Evolutionary conservation across 2,888 invertebrate genomes (phyloP).

Genomic region (Drosophila trichaetosa): DNA sequence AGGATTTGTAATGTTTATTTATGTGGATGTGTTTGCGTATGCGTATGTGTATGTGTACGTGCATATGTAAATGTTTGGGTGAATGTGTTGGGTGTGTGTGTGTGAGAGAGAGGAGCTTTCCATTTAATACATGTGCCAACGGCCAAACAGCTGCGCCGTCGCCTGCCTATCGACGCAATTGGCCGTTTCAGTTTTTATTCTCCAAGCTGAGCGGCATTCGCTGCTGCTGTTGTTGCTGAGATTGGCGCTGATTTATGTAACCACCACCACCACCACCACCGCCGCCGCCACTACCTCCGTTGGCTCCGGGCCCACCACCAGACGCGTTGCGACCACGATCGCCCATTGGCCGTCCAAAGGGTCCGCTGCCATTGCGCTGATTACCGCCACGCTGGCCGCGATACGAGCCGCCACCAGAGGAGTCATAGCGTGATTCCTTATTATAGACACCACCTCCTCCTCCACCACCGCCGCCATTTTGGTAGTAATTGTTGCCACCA

Average conservation of each 20-base stretch:
- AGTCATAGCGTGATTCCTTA: conserved; percentile 78
- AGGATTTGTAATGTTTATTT: not conserved
- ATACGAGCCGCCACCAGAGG: conserved; percentile 71
- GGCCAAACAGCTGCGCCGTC: conserved; percentile 48
- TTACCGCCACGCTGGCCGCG: conserved; percentile 80
- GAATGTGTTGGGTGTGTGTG: conserved; percentile 24
- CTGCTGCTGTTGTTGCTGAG: conserved; percentile 66
- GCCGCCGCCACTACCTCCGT: conserved; percentile 10
- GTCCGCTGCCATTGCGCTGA: conserved; percentile 74
- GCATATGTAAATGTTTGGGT: not conserved
- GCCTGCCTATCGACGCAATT: conserved; percentile 21
- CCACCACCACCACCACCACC: conserved; percentile 62
- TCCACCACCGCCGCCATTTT: conserved; percentile 67
- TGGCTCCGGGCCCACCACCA: conserved; percentile 56
- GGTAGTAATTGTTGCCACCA: conserved; percentile 66
- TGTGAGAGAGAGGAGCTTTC: conserved; percentile 43
- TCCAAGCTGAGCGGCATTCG: conserved; percentile 74
- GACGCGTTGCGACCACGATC: conserved; percentile 68
- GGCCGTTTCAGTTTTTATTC: conserved; percentile 76
- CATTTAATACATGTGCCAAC: conserved; percentile 61
- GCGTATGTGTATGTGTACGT: conserved; percentile 20
- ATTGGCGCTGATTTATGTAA: conserved; percentile 79
- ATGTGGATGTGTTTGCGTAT: conserved; percentile 43
- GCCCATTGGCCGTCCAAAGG: conserved; percentile 76
- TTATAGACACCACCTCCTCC: conserved; percentile 70